Evolutionary conservation across 1,140 invertebrate species (phyloP).

Genomic region (Lycorma delicatula): DNA sequence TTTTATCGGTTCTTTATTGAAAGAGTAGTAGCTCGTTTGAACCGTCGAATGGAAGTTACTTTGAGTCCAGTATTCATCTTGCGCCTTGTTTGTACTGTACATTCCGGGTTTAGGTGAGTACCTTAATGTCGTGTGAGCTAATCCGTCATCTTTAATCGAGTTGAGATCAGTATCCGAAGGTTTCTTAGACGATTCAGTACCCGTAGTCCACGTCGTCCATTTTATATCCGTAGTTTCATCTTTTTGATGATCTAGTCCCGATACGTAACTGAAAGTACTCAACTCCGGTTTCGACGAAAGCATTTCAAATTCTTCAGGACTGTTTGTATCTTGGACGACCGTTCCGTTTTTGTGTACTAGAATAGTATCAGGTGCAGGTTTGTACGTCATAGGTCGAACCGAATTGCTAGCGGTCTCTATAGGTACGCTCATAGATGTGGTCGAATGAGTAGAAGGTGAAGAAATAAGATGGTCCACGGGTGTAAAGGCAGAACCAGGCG

Average conservation of each 20-base stretch:
- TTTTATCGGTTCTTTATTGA: too few relatives aligned
- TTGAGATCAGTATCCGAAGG: too few relatives aligned
- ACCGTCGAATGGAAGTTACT: too few relatives aligned
- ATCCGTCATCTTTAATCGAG: too few relatives aligned
- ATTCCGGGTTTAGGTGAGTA: too few relatives aligned
- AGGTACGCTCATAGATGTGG: not conserved
- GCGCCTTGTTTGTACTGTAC: too few relatives aligned
- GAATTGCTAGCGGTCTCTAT: not conserved
- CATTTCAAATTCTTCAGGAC: conserved; percentile 47
- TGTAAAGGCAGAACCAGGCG: conserved; percentile 31
- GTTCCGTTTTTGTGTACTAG: conserved; percentile 53
- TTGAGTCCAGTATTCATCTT: too few relatives aligned
- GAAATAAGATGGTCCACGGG: not conserved
- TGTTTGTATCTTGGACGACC: conserved; percentile 44
- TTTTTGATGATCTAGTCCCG: too few relatives aligned
- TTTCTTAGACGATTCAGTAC: too few relatives aligned
- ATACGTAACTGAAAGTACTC: conserved; percentile 19
- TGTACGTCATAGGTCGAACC: conserved; percentile 3
- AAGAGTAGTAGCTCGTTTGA: too few relatives aligned
- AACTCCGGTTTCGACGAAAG: conserved; percentile 17
- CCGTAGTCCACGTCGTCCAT: not conserved
- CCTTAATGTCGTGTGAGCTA: too few relatives aligned
- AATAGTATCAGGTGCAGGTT: conserved; percentile 49
- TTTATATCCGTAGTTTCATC: not conserved
- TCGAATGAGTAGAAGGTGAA: not conserved